Evolutionary conservation across 2,113 vertebrate genomes (phyloP).

Genomic region (Gymnarchus niloticus): DNA sequence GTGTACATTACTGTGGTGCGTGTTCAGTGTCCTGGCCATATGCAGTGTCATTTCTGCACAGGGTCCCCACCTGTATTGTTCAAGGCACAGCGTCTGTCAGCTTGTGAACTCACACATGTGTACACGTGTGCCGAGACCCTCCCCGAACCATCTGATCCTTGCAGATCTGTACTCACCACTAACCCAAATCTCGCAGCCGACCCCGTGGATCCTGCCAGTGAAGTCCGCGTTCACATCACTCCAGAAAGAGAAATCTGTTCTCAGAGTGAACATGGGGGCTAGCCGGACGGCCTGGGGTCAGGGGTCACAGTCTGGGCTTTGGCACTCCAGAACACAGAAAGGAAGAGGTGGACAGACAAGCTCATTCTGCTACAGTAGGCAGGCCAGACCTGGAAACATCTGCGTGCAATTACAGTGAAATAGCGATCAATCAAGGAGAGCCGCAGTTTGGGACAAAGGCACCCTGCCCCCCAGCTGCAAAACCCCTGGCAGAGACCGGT

Average conservation of each 20-base stretch:
- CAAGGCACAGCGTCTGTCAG: too few species aligned
- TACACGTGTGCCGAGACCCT: neutral
- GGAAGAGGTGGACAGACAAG: neutral
- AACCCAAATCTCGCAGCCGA: neutral
- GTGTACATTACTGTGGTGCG: neutral
- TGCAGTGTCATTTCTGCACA: too few species aligned
- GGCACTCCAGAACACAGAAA: neutral
- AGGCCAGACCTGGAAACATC: neutral
- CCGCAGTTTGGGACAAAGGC: neutral
- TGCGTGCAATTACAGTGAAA: neutral
- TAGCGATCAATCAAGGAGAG: neutral
- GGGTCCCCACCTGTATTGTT: too few species aligned
- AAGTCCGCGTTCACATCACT: neutral
- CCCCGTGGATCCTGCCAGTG: neutral
- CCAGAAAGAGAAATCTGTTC: neutral
- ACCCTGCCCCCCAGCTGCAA: neutral
- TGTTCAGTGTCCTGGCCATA: neutral
- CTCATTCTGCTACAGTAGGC: neutral
- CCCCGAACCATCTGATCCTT: neutral
- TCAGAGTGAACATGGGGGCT: neutral
- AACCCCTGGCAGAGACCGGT: neutral
- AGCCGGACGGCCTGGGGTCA: neutral
- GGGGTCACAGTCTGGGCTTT: neutral
- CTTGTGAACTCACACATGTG: neutral
- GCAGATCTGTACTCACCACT: neutral